A percentile compares a stretch with the other conserved stretches of the same genome.
Evolutionary conservation across 2,888 invertebrate genomes (phyloP).

Genomic region (Chorisops tibialis): DNA sequence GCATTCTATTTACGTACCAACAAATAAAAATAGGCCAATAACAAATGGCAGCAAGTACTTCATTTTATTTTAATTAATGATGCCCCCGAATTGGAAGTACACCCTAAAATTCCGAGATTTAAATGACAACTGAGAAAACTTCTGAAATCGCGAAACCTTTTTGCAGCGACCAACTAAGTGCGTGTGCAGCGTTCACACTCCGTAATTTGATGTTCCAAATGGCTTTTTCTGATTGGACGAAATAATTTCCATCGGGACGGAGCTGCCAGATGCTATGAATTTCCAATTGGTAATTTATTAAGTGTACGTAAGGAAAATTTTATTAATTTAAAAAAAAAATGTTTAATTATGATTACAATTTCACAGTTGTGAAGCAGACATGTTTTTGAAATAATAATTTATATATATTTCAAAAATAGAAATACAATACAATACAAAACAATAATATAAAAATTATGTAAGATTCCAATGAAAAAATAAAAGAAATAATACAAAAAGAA

Average conservation of each 20-base stretch:
- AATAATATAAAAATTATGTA: too few species aligned
- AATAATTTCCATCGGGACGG: constrained; percentile 32
- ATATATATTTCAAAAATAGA: too few species aligned
- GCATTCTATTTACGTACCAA: constrained; percentile 44
- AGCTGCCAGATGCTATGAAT: too few species aligned
- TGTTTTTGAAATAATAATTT: too few species aligned
- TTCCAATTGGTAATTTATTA: too few species aligned
- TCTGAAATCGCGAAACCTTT: background rate
- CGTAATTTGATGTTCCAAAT: constrained; percentile 36
- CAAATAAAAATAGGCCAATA: constrained; percentile 50
- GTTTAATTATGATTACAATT: too few species aligned
- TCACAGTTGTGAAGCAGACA: too few species aligned
- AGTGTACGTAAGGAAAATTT: too few species aligned
- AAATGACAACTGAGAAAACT: constrained; percentile 17
- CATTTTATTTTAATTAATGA: constrained; percentile 41
- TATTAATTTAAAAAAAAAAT: too few species aligned
- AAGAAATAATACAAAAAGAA: too few species aligned
- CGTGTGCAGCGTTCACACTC: constrained; percentile 13
- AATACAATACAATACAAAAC: too few species aligned
- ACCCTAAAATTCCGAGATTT: constrained; percentile 4
- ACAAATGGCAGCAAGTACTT: constrained; percentile 52
- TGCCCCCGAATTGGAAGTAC: background rate
- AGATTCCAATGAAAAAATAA: too few species aligned
- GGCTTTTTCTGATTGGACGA: constrained; percentile 44
- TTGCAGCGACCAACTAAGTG: background rate